A percentile compares a stretch with the other conserved stretches of the same genome.
Conservation (phyloP, 2,888 invertebrate genomes). For the Drymonia ruficornis region DNA sequence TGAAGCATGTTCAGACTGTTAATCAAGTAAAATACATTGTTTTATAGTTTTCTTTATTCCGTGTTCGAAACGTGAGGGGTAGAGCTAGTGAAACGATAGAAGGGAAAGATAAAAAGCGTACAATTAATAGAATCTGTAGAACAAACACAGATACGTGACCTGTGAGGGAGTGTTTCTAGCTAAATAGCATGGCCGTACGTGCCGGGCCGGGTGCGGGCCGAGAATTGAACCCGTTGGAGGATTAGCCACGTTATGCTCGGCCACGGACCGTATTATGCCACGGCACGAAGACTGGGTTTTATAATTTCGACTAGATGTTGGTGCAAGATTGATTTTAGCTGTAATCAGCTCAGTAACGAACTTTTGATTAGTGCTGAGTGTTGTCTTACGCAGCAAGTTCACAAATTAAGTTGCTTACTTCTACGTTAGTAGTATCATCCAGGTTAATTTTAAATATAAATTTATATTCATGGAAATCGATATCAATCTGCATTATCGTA, state of each 20-base stretch:
- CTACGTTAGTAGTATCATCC: background rate
- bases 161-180: slow-evolving; percentile 35
- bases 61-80: slow-evolving; percentile 23
- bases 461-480: background rate
- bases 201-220: slow-evolving; percentile 28
- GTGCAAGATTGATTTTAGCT: background rate
- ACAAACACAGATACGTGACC: slow-evolving; percentile 50
- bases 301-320: slow-evolving; percentile 10
- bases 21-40: background rate
- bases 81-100: slow-evolving; percentile 25
- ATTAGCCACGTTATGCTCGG: slow-evolving; percentile 56
- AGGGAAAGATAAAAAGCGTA: slow-evolving; percentile 29
- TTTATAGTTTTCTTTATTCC: background rate
- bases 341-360: background rate
- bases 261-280: slow-evolving; percentile 58
- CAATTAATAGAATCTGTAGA: slow-evolving; percentile 41
- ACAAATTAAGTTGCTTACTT: no score
- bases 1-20: background rate
- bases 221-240: slow-evolving; percentile 48
- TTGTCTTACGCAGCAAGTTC: no score
- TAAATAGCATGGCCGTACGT: slow-evolving; percentile 48
- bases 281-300: slow-evolving; percentile 39
- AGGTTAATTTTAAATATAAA: background rate
- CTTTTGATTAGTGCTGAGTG: no score
- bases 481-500: slow-evolving; percentile 4